These are phyloP conservation scores for Drosophila atripex DNA, from an alignment of 2,888 invertebrate species.

Conservation along the genomic window DNA sequence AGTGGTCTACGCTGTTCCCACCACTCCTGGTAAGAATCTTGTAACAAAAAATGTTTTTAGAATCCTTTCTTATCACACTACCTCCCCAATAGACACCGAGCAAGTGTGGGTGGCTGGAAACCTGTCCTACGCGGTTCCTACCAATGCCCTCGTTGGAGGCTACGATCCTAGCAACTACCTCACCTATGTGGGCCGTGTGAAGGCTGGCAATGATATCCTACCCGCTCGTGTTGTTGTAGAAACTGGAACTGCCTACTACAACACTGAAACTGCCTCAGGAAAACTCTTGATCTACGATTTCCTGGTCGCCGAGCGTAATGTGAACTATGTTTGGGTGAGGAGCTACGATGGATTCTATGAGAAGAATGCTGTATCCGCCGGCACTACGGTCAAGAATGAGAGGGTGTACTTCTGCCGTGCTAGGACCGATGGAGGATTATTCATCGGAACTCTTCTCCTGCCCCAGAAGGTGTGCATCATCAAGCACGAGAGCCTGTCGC, in stretches of 20 bases:
- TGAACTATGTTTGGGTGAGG: constrained; percentile 48
- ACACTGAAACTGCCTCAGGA: constrained; percentile 31
- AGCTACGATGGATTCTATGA: constrained; percentile 56
- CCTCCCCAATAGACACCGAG: constrained; percentile 28
- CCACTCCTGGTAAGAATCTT: constrained; percentile 11
- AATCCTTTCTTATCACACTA: background rate
- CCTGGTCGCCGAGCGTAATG: constrained; percentile 34
- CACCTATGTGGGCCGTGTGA: constrained; percentile 53
- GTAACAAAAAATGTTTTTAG: background rate
- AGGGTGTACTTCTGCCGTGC: constrained; percentile 51
- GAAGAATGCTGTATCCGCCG: constrained; percentile 42
- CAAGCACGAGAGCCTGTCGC: constrained; percentile 34
- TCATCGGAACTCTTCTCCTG: constrained; percentile 45
- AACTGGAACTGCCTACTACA: constrained; percentile 49
- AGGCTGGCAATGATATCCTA: constrained; percentile 27
- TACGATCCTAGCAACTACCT: constrained; percentile 51
- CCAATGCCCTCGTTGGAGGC: constrained; percentile 49
- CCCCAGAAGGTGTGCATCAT: constrained; percentile 43
- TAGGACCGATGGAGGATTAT: constrained; percentile 32
- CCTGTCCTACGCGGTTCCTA: constrained; percentile 45
- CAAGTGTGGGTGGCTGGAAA: constrained; percentile 51
- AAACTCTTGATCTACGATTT: constrained; percentile 22
- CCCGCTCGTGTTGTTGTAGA: constrained; percentile 58
- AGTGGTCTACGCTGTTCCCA: constrained; percentile 3
- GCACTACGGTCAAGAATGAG: constrained; percentile 49